Evolutionary conservation across 2,113 vertebrate species (phyloP).

Genomic region (Heptranchias perlo): DNA sequence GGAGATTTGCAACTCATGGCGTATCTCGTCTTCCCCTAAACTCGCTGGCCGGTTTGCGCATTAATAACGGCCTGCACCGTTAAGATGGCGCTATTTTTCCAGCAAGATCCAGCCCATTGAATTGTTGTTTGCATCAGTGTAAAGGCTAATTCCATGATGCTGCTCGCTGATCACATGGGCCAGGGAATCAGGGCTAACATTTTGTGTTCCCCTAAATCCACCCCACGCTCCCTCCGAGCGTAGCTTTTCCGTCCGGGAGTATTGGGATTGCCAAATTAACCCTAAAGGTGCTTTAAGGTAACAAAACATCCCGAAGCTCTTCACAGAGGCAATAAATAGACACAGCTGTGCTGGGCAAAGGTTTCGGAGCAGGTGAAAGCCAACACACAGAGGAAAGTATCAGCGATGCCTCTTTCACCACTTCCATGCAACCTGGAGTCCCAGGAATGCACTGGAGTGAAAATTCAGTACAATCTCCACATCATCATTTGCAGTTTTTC

Average conservation of each 20-base stretch:
- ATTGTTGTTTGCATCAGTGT: neutral
- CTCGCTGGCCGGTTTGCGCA: too few relatives aligned
- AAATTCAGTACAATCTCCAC: neutral
- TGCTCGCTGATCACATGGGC: neutral
- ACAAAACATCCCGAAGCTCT: neutral
- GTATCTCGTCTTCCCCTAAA: too few relatives aligned
- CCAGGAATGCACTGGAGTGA: neutral
- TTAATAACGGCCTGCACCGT: too few relatives aligned
- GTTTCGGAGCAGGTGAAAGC: neutral
- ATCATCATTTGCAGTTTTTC: neutral
- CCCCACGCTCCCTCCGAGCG: neutral
- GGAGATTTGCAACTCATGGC: too few relatives aligned
- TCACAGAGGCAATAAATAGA: neutral
- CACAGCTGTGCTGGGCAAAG: neutral
- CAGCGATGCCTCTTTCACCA: neutral
- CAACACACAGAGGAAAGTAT: neutral
- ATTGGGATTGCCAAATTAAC: neutral
- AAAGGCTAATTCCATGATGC: neutral
- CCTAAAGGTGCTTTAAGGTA: too few relatives aligned
- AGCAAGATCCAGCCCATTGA: too few relatives aligned
- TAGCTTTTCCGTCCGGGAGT: neutral
- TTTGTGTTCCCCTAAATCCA: neutral
- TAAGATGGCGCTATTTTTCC: too few relatives aligned
- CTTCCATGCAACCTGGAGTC: neutral
- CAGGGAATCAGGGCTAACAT: neutral